Percentiles rank a stretch among this genome's conserved stretches.
Conservation (phyloP, 2,113 vertebrate species). For the Albula goreensis region DNA sequence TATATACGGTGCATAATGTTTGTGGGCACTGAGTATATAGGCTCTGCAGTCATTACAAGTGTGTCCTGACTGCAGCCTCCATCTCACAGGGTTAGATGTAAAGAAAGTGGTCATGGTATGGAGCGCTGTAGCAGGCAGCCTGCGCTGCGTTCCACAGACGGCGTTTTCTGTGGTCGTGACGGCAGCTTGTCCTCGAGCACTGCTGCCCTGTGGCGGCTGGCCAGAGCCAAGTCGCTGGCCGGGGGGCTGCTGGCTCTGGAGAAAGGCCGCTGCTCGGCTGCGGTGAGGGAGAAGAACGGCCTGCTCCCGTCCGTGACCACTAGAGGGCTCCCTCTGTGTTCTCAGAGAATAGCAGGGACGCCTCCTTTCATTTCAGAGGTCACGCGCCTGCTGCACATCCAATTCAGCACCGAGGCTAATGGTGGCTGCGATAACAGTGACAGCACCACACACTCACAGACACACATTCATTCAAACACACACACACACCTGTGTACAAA, state of each 20-base stretch:
- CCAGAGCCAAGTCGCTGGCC: neutral
- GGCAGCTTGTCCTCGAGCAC: neutral
- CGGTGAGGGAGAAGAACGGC: neutral
- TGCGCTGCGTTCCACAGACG: neutral
- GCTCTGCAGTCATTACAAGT: no score
- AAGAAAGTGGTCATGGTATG: neutral
- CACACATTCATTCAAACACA: no score
- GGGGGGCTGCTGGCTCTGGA: neutral
- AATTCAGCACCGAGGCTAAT: neutral
- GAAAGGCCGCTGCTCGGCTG: neutral
- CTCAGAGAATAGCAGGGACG: neutral
- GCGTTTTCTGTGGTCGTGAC: neutral
- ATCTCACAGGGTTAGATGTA: neutral
- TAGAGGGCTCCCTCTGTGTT: conserved; percentile 50
- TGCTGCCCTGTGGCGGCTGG: neutral
- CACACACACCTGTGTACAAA: no score
- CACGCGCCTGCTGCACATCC: neutral
- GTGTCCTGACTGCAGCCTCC: neutral
- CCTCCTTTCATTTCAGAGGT: conserved; percentile 18
- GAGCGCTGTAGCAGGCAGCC: neutral
- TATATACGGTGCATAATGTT: neutral
- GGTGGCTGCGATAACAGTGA: neutral
- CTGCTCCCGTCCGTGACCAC: conserved; percentile 20
- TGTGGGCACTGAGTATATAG: neutral
- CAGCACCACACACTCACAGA: neutral